Conservation (phyloP, 2,888 invertebrate genomes). For the Dexiosoma caninum region DNA sequence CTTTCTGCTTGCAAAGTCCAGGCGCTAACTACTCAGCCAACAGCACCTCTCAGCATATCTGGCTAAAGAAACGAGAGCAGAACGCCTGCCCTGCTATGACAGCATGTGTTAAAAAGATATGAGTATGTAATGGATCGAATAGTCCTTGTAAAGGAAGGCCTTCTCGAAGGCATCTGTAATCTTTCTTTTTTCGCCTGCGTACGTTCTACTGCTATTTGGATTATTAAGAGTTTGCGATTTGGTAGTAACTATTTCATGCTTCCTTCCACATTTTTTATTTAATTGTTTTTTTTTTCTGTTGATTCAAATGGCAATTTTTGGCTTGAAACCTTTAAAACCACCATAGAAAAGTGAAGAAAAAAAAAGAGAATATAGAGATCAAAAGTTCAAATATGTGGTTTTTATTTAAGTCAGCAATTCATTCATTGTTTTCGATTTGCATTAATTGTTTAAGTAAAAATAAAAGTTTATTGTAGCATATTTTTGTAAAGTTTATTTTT, state of each 20-base stretch:
- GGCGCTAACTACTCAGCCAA: too few relatives aligned
- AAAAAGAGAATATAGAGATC: constrained; percentile 9
- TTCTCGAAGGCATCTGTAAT: too few relatives aligned
- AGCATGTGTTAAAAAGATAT: too few relatives aligned
- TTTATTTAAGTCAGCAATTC: constrained; percentile 8
- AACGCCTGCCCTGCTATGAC: too few relatives aligned
- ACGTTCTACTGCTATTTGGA: neutral
- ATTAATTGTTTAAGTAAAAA: constrained; percentile 39
- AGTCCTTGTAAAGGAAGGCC: too few relatives aligned
- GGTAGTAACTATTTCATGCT: neutral
- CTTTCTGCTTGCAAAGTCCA: too few relatives aligned
- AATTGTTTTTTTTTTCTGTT: neutral
- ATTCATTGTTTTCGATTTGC: constrained; percentile 33
- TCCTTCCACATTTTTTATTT: neutral
- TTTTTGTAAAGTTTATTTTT: constrained; percentile 27
- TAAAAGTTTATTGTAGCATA: neutral
- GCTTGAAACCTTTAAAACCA: constrained; percentile 22
- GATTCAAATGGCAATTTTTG: constrained; percentile 19
- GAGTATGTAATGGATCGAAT: too few relatives aligned
- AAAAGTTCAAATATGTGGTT: constrained; percentile 32
- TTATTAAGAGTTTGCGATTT: neutral
- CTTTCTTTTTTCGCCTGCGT: too few relatives aligned
- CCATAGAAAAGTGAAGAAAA: neutral
- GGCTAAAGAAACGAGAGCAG: too few relatives aligned
- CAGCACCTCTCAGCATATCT: too few relatives aligned